Evolutionary conservation across 2,113 vertebrate species (phyloP).

Genomic region (Tachuris rubrigastra): DNA sequence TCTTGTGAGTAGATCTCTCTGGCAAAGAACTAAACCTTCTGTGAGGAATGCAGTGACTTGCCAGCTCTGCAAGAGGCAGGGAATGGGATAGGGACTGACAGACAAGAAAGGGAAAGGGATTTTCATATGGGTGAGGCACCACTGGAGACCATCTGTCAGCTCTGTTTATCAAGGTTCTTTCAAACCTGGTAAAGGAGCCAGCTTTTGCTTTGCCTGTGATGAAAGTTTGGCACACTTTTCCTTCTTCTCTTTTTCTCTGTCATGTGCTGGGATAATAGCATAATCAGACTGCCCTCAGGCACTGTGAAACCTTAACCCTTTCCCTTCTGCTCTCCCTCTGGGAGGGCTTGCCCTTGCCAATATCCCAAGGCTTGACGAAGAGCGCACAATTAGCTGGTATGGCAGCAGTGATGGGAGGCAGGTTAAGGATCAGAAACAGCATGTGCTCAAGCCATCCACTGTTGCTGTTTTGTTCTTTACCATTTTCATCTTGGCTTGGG

Average conservation of each 20-base stretch:
- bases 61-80: not conserved
- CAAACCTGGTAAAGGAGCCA: not conserved
- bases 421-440: not conserved
- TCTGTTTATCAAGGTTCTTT: not conserved
- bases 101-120: not conserved
- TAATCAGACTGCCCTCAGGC: not conserved
- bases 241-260: not conserved
- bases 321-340: not conserved
- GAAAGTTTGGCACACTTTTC: not conserved
- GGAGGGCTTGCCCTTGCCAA: not conserved
- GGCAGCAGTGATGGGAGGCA: not conserved
- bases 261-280: not conserved
- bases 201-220: not conserved
- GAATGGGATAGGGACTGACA: not conserved
- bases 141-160: not conserved
- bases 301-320: not conserved
- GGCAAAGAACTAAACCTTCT: not conserved
- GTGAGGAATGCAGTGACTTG: not conserved
- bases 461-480: not conserved
- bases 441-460: fast-evolving
- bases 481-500: not conserved
- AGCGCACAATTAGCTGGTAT: fast-evolving
- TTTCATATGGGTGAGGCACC: not conserved
- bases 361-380: not conserved
- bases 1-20: not conserved